Percentiles rank a stretch among this genome's conserved stretches.
phyloP scores from a whole-genome alignment of 2,888 invertebrate species.

The Hirtodrosophila trivittata region DNA sequence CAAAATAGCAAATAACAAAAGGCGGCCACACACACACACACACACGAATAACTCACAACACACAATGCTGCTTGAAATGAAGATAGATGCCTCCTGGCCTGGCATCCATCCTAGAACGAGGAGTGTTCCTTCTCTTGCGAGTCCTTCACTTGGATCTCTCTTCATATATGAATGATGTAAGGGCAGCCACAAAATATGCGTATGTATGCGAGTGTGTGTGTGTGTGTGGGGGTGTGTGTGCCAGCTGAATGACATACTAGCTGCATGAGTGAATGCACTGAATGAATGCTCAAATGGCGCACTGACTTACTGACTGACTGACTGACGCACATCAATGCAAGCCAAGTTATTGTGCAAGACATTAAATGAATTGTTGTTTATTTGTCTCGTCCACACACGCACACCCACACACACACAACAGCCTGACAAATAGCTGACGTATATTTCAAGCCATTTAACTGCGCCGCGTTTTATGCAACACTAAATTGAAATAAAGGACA shows the following conservation, averaged over 20 bases:
- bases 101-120: not conserved
- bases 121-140: not conserved
- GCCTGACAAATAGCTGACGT: slow-evolving; percentile 53
- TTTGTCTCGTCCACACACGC: slow-evolving; percentile 45
- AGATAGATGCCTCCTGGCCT: slow-evolving; percentile 50
- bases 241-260: slow-evolving; percentile 56
- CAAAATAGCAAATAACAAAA: slow-evolving; percentile 60
- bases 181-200: slow-evolving; percentile 23
- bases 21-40: slow-evolving; percentile 28
- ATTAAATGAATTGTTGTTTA: slow-evolving; percentile 74
- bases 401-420: slow-evolving; percentile 9
- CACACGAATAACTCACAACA: slow-evolving; percentile 73
- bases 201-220: not conserved
- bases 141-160: not conserved
- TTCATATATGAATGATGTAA: slow-evolving; percentile 45
- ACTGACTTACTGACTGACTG: slow-evolving; percentile 25
- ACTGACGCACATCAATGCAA: slow-evolving; percentile 14
- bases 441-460: slow-evolving; percentile 62
- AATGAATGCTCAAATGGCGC: slow-evolving; percentile 42
- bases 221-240: not conserved
- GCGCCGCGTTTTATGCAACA: slow-evolving; percentile 58
- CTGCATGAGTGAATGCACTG: slow-evolving; percentile 73
- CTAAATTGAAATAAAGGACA: slow-evolving; percentile 68
- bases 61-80: slow-evolving; percentile 73
- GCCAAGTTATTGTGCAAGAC: slow-evolving; percentile 55